Conservation (phyloP, 2,113 vertebrate genomes). For the Tragelaphus strepsiceros region DNA sequence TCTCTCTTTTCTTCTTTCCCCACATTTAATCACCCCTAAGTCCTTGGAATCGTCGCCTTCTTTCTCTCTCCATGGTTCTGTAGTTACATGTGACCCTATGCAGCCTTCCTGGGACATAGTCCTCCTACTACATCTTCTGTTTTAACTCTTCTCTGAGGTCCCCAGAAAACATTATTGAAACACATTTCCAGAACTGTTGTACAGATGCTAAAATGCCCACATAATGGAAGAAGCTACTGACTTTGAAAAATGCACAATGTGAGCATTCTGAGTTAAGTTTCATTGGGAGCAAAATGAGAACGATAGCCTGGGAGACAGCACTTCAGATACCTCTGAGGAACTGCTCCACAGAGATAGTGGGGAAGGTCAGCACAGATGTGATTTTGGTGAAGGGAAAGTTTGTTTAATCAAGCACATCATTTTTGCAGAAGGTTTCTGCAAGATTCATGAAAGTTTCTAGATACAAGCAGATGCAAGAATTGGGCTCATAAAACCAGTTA, state of each 20-base stretch:
- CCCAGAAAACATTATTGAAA: neutral
- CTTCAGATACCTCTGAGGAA: neutral
- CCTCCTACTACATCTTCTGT: neutral
- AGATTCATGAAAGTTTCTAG: neutral
- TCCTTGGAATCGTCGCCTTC: neutral
- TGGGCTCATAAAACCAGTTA: neutral
- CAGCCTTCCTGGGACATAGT: neutral
- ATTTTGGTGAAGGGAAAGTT: neutral
- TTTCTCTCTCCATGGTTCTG: neutral
- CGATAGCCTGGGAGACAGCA: neutral
- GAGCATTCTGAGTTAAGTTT: neutral
- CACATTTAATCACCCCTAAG: neutral
- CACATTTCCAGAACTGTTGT: neutral
- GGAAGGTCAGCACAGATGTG: neutral
- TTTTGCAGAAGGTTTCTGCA: neutral
- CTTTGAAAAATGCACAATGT: neutral
- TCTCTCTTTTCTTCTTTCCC: neutral
- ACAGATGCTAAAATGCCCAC: neutral
- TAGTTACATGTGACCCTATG: neutral
- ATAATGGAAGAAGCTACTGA: neutral
- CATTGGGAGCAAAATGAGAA: neutral
- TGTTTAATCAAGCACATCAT: neutral
- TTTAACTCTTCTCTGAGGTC: neutral
- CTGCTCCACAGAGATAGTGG: neutral
- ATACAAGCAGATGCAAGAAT: neutral